phyloP scores from a whole-genome alignment of 2,888 invertebrate species.

The Dione juno region DNA sequence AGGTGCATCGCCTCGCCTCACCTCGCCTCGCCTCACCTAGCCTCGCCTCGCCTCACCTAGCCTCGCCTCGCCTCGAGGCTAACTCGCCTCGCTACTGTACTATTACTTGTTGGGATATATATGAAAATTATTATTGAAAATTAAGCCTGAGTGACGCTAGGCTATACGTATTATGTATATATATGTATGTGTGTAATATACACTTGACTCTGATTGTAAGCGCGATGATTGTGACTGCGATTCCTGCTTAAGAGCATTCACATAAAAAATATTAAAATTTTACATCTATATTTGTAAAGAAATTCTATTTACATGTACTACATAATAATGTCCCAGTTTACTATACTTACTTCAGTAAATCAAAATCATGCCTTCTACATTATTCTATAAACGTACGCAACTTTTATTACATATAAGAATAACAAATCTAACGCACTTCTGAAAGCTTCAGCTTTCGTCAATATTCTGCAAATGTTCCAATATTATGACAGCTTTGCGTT shows the following conservation, averaged over 20 bases:
- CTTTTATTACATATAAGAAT: neutral
- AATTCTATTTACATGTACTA: no score
- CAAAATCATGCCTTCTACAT: neutral
- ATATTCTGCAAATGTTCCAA: conserved; percentile 10
- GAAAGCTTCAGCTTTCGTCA: conserved; percentile 3
- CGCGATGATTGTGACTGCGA: no score
- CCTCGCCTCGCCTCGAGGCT: neutral
- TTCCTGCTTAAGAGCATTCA: no score
- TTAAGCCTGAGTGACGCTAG: no score
- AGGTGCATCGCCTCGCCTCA: conserved; percentile 3
- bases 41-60: neutral
- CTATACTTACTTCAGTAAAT: no score
- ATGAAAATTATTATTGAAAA: no score
- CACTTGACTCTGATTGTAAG: no score
- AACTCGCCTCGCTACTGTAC: neutral
- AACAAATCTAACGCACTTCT: neutral
- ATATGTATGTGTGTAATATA: no score
- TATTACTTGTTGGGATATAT: neutral
- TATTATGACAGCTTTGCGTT: conserved; percentile 11
- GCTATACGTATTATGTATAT: no score
- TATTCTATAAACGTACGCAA: neutral
- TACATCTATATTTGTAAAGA: no score
- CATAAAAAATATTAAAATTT: no score
- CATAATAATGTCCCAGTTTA: no score
- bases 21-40: neutral